A percentile compares a stretch with the other conserved stretches of the same genome.
Evolutionary conservation across 2,797 vertebrate genomes (phyloP).

Genomic region (Mus spretus): DNA sequence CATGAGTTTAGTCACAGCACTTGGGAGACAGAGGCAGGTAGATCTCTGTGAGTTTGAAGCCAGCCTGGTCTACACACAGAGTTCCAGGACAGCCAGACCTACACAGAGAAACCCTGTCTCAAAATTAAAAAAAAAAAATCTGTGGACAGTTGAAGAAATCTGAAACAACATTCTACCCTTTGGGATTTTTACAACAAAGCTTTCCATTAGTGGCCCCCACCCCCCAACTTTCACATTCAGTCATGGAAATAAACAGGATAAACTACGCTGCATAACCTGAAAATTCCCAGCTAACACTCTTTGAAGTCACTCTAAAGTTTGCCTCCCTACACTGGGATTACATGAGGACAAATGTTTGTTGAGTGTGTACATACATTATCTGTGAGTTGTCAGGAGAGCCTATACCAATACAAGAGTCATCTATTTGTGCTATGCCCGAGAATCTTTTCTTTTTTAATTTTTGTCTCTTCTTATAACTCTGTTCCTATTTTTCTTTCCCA

Average conservation of each 20-base stretch:
- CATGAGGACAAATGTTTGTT: not conserved
- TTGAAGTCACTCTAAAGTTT: not conserved
- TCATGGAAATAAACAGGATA: not conserved
- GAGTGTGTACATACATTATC: not conserved
- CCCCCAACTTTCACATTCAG: not conserved
- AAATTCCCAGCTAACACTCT: not conserved
- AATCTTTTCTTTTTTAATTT: not conserved
- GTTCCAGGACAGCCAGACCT: not conserved
- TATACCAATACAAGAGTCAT: not conserved
- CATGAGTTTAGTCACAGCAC: not conserved
- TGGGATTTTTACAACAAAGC: not conserved
- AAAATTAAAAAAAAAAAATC: not conserved
- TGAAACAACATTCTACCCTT: not conserved
- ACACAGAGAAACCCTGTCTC: not conserved
- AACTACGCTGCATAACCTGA: not conserved
- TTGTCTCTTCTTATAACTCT: not conserved
- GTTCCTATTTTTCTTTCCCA: conserved; percentile 30
- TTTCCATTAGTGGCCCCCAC: not conserved
- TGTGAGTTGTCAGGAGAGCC: not conserved
- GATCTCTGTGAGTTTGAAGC: not conserved
- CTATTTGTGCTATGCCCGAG: not conserved
- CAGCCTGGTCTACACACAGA: not conserved
- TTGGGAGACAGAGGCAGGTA: not conserved
- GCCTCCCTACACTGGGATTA: not conserved
- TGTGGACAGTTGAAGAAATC: not conserved